phyloP scores from a whole-genome alignment of 2,888 invertebrate species.

The Leucophenga montana region DNA sequence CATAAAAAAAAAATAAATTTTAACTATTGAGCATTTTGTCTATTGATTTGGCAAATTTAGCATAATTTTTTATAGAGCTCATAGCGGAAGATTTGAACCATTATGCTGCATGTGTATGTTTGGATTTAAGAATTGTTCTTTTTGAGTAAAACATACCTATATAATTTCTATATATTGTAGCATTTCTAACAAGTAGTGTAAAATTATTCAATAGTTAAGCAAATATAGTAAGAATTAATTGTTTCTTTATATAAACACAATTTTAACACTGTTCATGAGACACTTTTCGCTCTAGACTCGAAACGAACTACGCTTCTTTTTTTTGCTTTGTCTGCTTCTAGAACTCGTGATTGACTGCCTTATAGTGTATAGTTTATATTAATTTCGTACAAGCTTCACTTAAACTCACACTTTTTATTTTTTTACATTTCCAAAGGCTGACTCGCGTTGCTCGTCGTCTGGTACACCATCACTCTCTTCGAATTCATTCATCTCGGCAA shows the following conservation, averaged over 20 bases:
- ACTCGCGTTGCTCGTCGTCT: slow-evolving; percentile 77
- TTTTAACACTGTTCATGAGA: slow-evolving; percentile 33
- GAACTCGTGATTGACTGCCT: background rate
- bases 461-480: slow-evolving; percentile 88
- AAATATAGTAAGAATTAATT: background rate
- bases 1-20: too few relatives aligned
- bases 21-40: slow-evolving; percentile 28
- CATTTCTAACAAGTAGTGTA: background rate
- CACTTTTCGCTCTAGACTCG: slow-evolving; percentile 32
- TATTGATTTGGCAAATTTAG: background rate
- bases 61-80: background rate
- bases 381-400: background rate
- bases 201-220: background rate
- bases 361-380: background rate
- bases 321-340: slow-evolving; percentile 45
- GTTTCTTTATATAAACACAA: too few relatives aligned
- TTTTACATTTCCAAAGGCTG: slow-evolving; percentile 62
- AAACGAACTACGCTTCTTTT: slow-evolving; percentile 28
- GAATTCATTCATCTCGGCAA: slow-evolving; percentile 90
- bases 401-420: slow-evolving; percentile 16
- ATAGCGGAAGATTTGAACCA: background rate
- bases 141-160: background rate
- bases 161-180: too few relatives aligned
- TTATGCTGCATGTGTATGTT: slow-evolving; percentile 12
- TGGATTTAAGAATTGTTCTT: too few relatives aligned